Base-by-base conservation (phyloP, 2,888 invertebrate genomes). In the Hyppa rectilinea region DNA sequence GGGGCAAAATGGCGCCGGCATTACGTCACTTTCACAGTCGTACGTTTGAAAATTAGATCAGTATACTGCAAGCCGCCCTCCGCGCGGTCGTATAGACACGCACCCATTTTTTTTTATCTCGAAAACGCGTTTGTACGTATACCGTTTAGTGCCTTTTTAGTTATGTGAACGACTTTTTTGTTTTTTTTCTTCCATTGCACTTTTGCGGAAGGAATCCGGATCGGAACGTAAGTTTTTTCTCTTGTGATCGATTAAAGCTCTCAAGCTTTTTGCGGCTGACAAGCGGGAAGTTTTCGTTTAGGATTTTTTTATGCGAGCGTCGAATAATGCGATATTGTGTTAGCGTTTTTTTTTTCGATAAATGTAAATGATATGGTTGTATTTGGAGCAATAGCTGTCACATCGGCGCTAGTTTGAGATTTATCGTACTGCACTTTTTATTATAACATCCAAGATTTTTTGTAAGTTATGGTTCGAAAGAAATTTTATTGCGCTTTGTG, bases 11-110 rank as follows among this genome's bases (percentile, higher is more conserved):
- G 95, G 95, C 95, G 90, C 85, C 91, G 89, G 86, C 85, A 88
- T 95, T 95, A 95, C 95, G 95, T 95, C 95, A 95, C 93, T 93
- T 93, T 92, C 92, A 91, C 91, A 92, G 93, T 85, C 92, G 93
- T 92, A 91, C 93, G 91, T 91, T 89, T 92, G 89, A 89, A 90
- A 95, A 95, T 94, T 95, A 92, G 95, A 94, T 93, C 95, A 95
- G 95, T 95, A 90, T 90, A 92, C 88, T 89, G 87, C 87, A 89
- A 85, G 91, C 91, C 85, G 85, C 87, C 89, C 83, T 87, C 83
- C 71, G 89, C 82, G 85, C 88, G 93, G 83, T 63, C 82, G 86
- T 80, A 78, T 79, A 76, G 59, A 77, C 59, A 75, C 73, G 63
- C 80, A 64, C 72, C 65, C 73, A 80, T 67, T 77, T 78, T 80